phyloP scores from a whole-genome alignment of 2,888 invertebrate genomes.

The Apodemia zela region DNA sequence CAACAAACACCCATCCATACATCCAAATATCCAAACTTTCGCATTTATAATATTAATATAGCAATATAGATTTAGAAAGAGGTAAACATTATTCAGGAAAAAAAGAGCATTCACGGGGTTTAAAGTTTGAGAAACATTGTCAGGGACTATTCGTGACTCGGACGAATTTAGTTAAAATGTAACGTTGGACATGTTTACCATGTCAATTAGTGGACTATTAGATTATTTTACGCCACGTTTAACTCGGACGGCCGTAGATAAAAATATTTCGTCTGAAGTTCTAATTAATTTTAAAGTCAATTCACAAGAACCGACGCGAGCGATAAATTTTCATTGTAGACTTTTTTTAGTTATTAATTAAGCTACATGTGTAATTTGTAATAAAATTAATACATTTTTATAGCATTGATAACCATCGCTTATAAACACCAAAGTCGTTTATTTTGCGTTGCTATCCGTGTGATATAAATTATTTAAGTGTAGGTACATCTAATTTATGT shows the following conservation, averaged over 20 bases:
- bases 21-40: too few species aligned
- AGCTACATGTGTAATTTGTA: not conserved
- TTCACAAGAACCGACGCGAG: constrained; percentile 7
- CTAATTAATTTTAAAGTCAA: constrained; percentile 6
- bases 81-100: not conserved
- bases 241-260: constrained; percentile 4
- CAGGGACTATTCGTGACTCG: constrained; percentile 23
- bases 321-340: constrained; percentile 4
- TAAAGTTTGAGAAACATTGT: not conserved
- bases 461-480: not conserved
- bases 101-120: not conserved
- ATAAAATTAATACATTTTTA: not conserved
- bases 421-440: not conserved
- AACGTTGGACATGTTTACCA: constrained; percentile 22
- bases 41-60: too few species aligned
- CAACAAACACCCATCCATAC: too few species aligned
- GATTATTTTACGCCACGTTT: constrained; percentile 19
- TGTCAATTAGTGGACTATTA: constrained; percentile 33
- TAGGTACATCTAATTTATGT: too few species aligned
- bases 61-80: not conserved
- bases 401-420: not conserved
- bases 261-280: constrained; percentile 15
- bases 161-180: constrained; percentile 28
- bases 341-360: constrained; percentile 6
- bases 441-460: not conserved